Conservation (phyloP, 2,888 invertebrate genomes). For the Ceriagrion tenellum region DNA sequence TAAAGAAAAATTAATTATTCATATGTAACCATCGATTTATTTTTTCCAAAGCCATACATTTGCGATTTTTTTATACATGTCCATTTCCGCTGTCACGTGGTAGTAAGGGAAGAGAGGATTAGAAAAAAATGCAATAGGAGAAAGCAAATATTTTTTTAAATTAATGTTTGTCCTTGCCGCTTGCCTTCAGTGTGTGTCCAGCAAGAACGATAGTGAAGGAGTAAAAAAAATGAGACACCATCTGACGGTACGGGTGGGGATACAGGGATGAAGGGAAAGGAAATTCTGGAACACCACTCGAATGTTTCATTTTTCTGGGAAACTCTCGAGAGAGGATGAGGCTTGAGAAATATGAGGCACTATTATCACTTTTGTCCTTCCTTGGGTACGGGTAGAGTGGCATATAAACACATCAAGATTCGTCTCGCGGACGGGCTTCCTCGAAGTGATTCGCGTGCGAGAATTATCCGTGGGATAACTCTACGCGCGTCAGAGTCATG, state of each 20-base stretch:
- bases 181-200: background rate
- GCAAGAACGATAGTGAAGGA: background rate
- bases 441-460: background rate
- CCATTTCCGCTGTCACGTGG: constrained; percentile 57
- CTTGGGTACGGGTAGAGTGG: background rate
- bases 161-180: background rate
- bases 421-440: background rate
- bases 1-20: background rate
- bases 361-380: background rate
- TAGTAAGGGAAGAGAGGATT: constrained; percentile 10
- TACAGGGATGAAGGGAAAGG: background rate
- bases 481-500: background rate
- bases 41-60: constrained; percentile 46
- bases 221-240: background rate
- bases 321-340: background rate
- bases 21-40: constrained; percentile 27
- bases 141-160: constrained; percentile 11
- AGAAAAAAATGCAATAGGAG: constrained; percentile 1
- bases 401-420: background rate
- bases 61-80: constrained; percentile 29
- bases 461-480: background rate
- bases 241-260: background rate
- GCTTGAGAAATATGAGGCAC: background rate
- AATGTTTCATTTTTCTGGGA: background rate
- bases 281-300: background rate